phyloP scores from a whole-genome alignment of 2,113 vertebrate genomes.

The Polypterus senegalus region DNA sequence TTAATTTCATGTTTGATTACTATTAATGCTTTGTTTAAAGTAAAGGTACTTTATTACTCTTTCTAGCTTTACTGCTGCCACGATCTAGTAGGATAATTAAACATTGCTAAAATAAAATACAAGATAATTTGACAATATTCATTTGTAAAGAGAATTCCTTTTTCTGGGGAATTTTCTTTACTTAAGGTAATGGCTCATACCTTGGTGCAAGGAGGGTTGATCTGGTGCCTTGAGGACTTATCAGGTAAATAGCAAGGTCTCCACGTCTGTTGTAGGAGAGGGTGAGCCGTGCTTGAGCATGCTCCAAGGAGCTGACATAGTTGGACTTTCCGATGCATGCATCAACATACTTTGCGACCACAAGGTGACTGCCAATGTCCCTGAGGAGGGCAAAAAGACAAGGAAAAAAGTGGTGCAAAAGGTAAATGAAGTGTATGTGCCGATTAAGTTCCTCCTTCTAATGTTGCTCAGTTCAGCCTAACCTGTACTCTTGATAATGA shows the following conservation, averaged over 20 bases:
- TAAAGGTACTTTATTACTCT: too few species aligned
- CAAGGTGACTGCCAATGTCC: conserved; percentile 78
- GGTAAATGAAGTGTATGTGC: background rate
- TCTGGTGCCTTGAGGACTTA: conserved; percentile 84
- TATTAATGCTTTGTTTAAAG: too few species aligned
- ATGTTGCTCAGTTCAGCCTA: too few species aligned
- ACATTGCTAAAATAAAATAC: too few species aligned
- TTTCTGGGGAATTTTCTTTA: too few species aligned
- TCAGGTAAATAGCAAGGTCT: conserved; percentile 81
- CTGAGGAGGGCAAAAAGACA: conserved; percentile 37
- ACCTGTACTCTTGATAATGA: too few species aligned
- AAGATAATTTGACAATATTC: too few species aligned
- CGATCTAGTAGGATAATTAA: too few species aligned
- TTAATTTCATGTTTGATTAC: too few species aligned
- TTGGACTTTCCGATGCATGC: conserved; percentile 65
- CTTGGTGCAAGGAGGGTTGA: conserved; percentile 85
- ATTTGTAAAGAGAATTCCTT: too few species aligned
- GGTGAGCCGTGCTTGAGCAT: conserved; percentile 77
- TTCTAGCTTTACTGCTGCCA: too few species aligned
- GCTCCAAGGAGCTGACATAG: conserved; percentile 74
- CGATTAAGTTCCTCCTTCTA: background rate
- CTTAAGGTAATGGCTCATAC: conserved; percentile 32
- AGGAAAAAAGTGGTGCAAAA: background rate
- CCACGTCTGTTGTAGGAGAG: conserved; percentile 90
- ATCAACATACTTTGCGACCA: conserved; percentile 63